Percentiles rank a stretch among this genome's conserved stretches.
phyloP scores from a whole-genome alignment of 2,888 invertebrate species.

The Caradrina kadenii region DNA sequence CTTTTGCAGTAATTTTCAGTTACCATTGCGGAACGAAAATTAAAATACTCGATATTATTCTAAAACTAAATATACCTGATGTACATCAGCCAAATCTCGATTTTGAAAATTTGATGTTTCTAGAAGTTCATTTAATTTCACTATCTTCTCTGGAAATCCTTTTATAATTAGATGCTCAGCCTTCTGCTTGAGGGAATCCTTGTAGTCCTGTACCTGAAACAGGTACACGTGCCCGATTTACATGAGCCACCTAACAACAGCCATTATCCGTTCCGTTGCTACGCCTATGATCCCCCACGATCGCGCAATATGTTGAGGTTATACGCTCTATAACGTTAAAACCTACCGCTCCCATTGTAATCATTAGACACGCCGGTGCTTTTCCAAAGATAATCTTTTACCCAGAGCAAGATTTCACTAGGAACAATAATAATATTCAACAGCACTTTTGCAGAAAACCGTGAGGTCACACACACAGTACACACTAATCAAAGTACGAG shows the following conservation, averaged over 20 bases:
- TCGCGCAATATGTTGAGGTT: slow-evolving; percentile 74
- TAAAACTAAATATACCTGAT: slow-evolving; percentile 88
- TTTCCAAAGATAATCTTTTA: slow-evolving; percentile 13
- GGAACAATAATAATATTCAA: slow-evolving; percentile 45
- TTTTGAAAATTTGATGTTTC: slow-evolving; percentile 95
- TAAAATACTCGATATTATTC: background rate
- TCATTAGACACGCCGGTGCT: slow-evolving; percentile 33
- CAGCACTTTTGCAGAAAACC: slow-evolving; percentile 62
- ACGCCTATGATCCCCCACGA: slow-evolving; percentile 65
- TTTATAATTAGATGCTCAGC: slow-evolving; percentile 97
- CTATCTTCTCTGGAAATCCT: slow-evolving; percentile 98
- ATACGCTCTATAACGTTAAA: slow-evolving; percentile 68
- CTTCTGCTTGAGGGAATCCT: slow-evolving; percentile 96
- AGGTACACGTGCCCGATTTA: slow-evolving; percentile 61
- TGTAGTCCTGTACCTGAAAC: slow-evolving; percentile 96
- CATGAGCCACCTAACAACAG: slow-evolving; percentile 60
- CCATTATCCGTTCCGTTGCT: slow-evolving; percentile 60
- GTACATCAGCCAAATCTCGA: slow-evolving; percentile 94
- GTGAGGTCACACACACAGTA: slow-evolving; percentile 74
- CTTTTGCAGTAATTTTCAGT: background rate
- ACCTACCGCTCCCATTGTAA: slow-evolving; percentile 71
- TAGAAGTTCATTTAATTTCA: slow-evolving; percentile 96
- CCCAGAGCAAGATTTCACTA: slow-evolving; percentile 20
- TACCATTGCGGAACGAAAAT: background rate
- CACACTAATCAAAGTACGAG: slow-evolving; percentile 77